Conservation (phyloP, 2,888 invertebrate genomes). For the Rhaphigaster nebulosa region DNA sequence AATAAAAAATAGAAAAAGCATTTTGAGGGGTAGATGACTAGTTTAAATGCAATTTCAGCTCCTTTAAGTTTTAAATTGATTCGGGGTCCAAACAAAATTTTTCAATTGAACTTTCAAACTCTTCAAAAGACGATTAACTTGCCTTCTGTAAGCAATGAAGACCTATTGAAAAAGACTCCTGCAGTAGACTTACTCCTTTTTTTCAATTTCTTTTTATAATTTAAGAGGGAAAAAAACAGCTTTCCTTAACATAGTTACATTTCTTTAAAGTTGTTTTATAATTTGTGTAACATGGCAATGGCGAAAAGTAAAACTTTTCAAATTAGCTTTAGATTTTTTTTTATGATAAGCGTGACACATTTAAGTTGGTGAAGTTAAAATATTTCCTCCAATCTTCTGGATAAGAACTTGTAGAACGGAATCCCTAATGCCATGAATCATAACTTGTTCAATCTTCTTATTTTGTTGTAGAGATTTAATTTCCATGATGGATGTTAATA, state of each 20-base stretch:
- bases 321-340: background rate
- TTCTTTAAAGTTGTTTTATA: background rate
- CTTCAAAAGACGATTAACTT: slow-evolving; percentile 39
- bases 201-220: background rate
- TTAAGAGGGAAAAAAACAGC: background rate
- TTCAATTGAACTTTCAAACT: slow-evolving; percentile 33
- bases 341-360: background rate
- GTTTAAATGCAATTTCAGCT: slow-evolving; percentile 19
- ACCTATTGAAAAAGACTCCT: slow-evolving; percentile 20
- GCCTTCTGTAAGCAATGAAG: slow-evolving; percentile 36
- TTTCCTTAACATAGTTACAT: background rate
- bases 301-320: background rate
- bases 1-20: background rate
- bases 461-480: background rate
- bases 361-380: background rate
- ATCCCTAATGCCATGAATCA: background rate
- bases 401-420: background rate
- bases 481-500: too few relatives aligned
- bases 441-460: background rate
- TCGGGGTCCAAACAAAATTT: background rate
- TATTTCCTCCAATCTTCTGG: background rate
- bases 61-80: slow-evolving; percentile 34
- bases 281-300: background rate
- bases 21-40: background rate
- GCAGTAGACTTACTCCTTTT: background rate